Conservation (phyloP, 2,888 invertebrate genomes). For the Panzeria rudis region DNA sequence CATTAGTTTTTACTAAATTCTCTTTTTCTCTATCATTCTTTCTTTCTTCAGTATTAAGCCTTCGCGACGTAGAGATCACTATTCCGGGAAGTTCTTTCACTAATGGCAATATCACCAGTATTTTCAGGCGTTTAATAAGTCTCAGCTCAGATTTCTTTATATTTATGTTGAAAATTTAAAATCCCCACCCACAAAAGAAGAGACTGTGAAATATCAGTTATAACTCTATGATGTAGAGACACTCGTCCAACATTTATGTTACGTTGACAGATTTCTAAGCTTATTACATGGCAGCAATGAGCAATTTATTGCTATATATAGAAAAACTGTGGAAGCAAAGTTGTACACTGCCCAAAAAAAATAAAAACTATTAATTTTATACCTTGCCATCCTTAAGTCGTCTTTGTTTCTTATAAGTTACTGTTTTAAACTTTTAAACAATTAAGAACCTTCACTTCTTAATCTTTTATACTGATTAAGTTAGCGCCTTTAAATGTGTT, state of each 20-base stretch:
- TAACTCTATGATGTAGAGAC: no score
- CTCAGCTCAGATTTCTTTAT: no score
- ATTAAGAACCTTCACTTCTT: conserved; percentile 10
- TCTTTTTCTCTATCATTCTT: no score
- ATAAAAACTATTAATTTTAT: conserved; percentile 4
- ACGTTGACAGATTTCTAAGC: neutral
- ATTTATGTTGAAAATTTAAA: no score
- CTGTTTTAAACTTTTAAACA: neutral
- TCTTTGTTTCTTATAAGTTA: neutral
- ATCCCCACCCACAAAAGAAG: no score
- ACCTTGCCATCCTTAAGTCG: conserved; percentile 68
- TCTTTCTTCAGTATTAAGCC: no score
- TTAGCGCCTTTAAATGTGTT: conserved; percentile 42
- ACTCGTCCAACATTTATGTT: neutral
- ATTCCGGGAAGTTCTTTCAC: no score
- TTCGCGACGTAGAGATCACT: no score
- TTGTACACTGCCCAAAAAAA: neutral
- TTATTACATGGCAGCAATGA: neutral
- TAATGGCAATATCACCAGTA: no score
- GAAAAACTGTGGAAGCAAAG: neutral
- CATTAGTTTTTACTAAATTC: no score
- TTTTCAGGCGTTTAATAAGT: no score
- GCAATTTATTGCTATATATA: neutral
- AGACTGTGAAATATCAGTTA: no score
- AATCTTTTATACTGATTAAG: conserved; percentile 20